phyloP scores from a whole-genome alignment of 2,888 invertebrate genomes.

The Pterobdella sp. region DNA sequence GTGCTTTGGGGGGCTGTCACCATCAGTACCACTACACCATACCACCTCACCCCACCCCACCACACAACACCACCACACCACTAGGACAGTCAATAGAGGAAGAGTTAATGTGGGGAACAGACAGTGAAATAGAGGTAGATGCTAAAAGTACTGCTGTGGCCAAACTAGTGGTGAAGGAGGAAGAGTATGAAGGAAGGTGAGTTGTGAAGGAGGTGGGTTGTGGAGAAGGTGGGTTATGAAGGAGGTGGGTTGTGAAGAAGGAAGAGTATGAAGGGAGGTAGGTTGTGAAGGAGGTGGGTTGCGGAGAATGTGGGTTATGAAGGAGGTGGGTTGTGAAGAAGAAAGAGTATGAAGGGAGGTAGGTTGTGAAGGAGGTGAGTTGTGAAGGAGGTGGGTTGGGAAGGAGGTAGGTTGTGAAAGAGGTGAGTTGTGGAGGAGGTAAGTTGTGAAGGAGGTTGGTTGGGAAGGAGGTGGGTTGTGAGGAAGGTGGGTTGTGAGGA shows the following conservation, averaged over 20 bases:
- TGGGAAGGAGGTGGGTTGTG: conserved; percentile 40
- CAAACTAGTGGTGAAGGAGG: conserved; percentile 52
- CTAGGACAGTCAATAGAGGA: conserved; percentile 44
- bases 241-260: conserved; percentile 41
- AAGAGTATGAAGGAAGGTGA: conserved; percentile 49
- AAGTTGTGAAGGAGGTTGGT: conserved; percentile 53
- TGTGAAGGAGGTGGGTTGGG: too few relatives aligned
- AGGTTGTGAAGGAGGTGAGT: neutral
- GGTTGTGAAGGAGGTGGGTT: conserved; percentile 51
- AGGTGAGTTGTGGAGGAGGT: conserved; percentile 52
- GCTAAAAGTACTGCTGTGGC: conserved; percentile 46
- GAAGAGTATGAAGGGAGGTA: conserved; percentile 53
- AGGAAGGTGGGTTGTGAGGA: conserved; percentile 52
- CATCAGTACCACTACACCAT: neutral
- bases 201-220: neutral
- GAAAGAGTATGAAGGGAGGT: conserved; percentile 50
- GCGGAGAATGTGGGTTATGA: conserved; percentile 42
- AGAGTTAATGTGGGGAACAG: conserved; percentile 52
- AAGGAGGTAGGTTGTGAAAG: conserved; percentile 39
- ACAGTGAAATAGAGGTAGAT: conserved; percentile 50
- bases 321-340: conserved; percentile 53
- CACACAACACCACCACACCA: neutral
- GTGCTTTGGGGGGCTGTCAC: neutral
- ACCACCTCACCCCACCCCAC: neutral
- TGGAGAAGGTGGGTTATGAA: neutral